These are phyloP conservation scores for Monoplex corrugatus DNA, from an alignment of 2,888 invertebrate genomes.

Conservation along the genomic window DNA sequence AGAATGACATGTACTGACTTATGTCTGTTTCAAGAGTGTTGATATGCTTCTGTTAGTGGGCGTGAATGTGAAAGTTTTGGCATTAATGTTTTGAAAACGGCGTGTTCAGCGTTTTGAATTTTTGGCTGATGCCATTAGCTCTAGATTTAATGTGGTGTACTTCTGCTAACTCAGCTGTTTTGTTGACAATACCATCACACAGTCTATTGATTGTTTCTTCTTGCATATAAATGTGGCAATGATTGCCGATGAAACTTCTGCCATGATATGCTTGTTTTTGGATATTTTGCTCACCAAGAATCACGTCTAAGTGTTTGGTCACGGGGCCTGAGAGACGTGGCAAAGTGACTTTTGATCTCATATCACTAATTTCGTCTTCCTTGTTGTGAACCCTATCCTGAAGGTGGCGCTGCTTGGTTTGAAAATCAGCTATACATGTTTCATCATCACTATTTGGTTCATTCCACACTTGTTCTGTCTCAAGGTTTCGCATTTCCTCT, in stretches of 20 bases:
- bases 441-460: not conserved
- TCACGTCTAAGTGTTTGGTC: not conserved
- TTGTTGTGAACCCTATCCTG: too few relatives aligned
- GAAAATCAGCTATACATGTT: not conserved
- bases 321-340: not conserved
- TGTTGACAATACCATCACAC: not conserved
- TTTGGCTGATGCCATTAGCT: not conserved
- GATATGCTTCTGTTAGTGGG: not conserved
- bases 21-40: not conserved
- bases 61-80: not conserved
- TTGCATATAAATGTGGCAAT: not conserved
- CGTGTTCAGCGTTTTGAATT: not conserved
- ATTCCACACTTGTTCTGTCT: too few relatives aligned
- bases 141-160: not conserved
- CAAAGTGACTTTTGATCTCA: not conserved
- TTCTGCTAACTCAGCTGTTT: not conserved
- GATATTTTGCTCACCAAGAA: not conserved
- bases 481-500: too few relatives aligned
- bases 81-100: not conserved
- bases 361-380: not conserved
- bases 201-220: not conserved
- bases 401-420: too few relatives aligned
- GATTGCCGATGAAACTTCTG: not conserved
- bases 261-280: not conserved
- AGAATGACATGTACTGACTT: constrained; percentile 5